Evolutionary conservation across 2,797 vertebrate species (phyloP).

Genomic region (Apogon talboti): DNA sequence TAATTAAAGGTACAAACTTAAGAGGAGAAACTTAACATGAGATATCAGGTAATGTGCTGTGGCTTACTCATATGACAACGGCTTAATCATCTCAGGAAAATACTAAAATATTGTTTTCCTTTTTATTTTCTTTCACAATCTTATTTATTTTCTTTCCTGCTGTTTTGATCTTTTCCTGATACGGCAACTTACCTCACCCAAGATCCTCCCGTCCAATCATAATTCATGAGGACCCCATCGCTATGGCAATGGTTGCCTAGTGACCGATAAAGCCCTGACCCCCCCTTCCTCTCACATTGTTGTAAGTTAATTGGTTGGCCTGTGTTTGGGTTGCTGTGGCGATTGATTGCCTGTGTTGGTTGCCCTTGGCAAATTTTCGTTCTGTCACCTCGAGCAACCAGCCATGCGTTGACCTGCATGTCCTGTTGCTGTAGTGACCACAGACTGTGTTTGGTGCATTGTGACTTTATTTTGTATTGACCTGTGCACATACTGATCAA

Average conservation of each 20-base stretch:
- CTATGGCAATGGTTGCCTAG: slow-evolving; percentile 87
- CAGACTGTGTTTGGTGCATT: slow-evolving; percentile 87
- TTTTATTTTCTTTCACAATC: slow-evolving; percentile 80
- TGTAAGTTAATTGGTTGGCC: slow-evolving; percentile 86
- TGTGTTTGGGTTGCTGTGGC: slow-evolving; percentile 88
- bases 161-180: slow-evolving; percentile 82
- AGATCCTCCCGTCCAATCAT: slow-evolving; percentile 86
- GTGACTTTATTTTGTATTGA: slow-evolving; percentile 84
- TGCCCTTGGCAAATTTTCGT: slow-evolving; percentile 85
- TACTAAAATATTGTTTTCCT: slow-evolving; percentile 77
- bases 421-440: slow-evolving; percentile 85
- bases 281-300: slow-evolving; percentile 83
- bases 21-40: slow-evolving; percentile 53
- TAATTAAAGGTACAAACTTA: slow-evolving; percentile 54
- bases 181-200: slow-evolving; percentile 80
- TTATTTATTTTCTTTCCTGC: slow-evolving; percentile 87
- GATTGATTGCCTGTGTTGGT: slow-evolving; percentile 88
- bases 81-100: slow-evolving; percentile 63
- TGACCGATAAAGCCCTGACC: slow-evolving; percentile 86
- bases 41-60: slow-evolving; percentile 57
- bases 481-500: slow-evolving; percentile 85
- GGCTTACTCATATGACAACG: slow-evolving; percentile 58
- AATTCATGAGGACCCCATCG: slow-evolving; percentile 85
- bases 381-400: slow-evolving; percentile 83
- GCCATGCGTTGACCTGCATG: slow-evolving; percentile 85